phyloP scores from a whole-genome alignment of 2,113 vertebrate species.

The Microtus pennsylvanicus region DNA sequence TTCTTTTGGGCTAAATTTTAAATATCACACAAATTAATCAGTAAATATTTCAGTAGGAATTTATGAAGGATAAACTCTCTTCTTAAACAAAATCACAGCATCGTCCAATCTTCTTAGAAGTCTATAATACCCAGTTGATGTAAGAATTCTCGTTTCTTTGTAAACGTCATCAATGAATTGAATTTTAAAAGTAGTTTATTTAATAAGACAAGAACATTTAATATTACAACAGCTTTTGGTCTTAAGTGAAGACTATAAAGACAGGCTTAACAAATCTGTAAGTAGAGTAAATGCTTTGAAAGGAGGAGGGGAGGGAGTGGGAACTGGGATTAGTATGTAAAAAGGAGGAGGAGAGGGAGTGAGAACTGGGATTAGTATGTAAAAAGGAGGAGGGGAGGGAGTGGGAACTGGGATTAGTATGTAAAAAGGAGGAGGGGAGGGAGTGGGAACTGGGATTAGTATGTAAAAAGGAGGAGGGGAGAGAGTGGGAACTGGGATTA shows the following conservation, averaged over 20 bases:
- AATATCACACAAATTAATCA: background rate
- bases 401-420: too few relatives aligned
- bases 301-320: too few relatives aligned
- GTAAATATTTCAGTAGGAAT: slow-evolving; percentile 44
- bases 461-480: too few relatives aligned
- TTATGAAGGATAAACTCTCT: background rate
- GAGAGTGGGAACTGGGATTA: too few relatives aligned
- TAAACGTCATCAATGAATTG: background rate
- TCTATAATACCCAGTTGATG: background rate
- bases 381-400: too few relatives aligned
- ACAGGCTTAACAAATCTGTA: slow-evolving; percentile 9
- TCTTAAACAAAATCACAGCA: background rate
- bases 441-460: too few relatives aligned
- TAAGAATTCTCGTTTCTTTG: slow-evolving; percentile 32
- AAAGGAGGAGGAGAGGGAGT: too few relatives aligned
- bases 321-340: too few relatives aligned
- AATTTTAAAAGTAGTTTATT: slow-evolving; percentile 29
- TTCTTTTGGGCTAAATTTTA: slow-evolving; percentile 54
- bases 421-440: too few relatives aligned
- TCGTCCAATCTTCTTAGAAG: background rate
- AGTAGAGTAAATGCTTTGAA: background rate
- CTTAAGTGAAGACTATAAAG: background rate
- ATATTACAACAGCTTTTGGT: background rate
- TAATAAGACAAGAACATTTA: background rate
- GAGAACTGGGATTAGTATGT: too few relatives aligned